Conservation (phyloP, 2,113 vertebrate species). For the Anser brachyrhynchus region DNA sequence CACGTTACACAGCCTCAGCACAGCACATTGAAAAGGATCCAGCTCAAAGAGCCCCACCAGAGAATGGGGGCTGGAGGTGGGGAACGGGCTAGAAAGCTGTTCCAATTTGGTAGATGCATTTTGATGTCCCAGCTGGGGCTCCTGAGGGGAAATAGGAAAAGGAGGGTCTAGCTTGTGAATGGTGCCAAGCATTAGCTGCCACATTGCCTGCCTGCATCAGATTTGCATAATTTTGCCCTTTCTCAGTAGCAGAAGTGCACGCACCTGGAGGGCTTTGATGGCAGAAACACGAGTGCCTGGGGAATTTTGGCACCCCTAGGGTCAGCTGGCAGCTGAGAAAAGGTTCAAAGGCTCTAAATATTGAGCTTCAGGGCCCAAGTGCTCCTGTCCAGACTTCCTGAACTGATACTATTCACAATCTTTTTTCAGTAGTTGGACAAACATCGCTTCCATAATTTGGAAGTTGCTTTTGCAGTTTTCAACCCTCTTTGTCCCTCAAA, state of each 20-base stretch:
- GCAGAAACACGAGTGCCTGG: neutral
- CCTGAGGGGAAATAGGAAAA: constrained; percentile 33
- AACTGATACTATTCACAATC: neutral
- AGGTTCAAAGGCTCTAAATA: constrained; percentile 38
- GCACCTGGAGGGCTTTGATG: constrained; percentile 58
- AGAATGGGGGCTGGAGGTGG: neutral
- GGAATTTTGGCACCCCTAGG: constrained; percentile 44
- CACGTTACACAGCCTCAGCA: neutral
- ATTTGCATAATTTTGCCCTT: constrained; percentile 61
- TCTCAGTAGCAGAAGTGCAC: constrained; percentile 35
- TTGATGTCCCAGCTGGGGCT: constrained; percentile 52
- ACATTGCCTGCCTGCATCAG: constrained; percentile 46
- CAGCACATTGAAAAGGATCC: neutral
- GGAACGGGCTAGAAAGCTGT: neutral
- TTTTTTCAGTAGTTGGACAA: neutral
- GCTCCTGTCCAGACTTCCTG: neutral
- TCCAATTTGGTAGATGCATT: neutral
- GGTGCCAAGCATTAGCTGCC: constrained; percentile 20
- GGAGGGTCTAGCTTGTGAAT: neutral
- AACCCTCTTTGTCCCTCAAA: neutral
- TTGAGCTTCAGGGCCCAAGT: neutral
- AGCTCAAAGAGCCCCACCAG: neutral
- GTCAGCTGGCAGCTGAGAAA: constrained; percentile 26
- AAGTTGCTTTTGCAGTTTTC: neutral
- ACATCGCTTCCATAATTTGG: neutral